These are phyloP conservation scores for Irena cyanogastra DNA, from an alignment of 2,113 vertebrate species.

Conservation along the genomic window DNA sequence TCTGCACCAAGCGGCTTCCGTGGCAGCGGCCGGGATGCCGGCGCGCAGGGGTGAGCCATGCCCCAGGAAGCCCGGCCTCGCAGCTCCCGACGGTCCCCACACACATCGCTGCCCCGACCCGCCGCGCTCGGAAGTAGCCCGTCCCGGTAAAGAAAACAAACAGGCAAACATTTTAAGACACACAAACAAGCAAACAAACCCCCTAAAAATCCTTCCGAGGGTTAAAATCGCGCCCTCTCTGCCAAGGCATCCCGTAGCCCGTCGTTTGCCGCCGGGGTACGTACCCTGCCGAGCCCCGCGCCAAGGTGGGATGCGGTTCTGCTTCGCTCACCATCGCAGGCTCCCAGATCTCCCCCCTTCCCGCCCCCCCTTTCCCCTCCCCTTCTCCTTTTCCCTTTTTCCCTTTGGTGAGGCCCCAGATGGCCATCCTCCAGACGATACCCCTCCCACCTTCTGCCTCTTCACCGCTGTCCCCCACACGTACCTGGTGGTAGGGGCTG, in stretches of 20 bases:
- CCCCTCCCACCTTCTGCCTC: slow-evolving; percentile 12
- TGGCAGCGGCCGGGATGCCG: background rate
- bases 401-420: slow-evolving; percentile 22
- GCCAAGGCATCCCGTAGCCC: background rate
- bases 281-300: slow-evolving; percentile 11
- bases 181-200: background rate
- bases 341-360: background rate
- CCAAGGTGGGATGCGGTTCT: slow-evolving; percentile 36
- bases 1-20: background rate
- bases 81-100: background rate
- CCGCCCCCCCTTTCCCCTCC: background rate
- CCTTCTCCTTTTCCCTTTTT: slow-evolving; percentile 44
- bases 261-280: background rate
- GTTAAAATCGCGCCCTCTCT: background rate
- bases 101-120: background rate
- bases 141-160: background rate
- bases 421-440: slow-evolving; percentile 27
- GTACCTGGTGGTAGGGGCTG: slow-evolving; percentile 91
- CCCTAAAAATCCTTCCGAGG: background rate
- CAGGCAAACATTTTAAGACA: background rate
- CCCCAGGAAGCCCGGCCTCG: background rate
- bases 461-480: background rate
- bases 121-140: background rate
- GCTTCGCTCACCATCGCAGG: slow-evolving; percentile 28
- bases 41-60: background rate